These are phyloP conservation scores for Orthonevra nobilis DNA, from an alignment of 2,888 invertebrate genomes.

Conservation along the genomic window DNA sequence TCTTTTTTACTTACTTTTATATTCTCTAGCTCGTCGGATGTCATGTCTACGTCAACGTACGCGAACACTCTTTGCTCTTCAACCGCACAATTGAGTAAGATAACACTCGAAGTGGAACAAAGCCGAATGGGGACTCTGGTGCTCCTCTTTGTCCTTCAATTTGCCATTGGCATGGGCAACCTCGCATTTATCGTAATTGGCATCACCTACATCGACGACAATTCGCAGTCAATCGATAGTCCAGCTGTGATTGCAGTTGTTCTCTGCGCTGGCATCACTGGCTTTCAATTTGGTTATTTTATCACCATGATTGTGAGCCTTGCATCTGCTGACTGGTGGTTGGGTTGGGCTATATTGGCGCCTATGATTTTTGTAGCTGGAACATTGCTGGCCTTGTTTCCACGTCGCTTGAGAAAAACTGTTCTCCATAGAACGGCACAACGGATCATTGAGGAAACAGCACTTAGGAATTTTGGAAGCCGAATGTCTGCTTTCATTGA, in stretches of 20 bases:
- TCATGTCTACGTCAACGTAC: slow-evolving; percentile 65
- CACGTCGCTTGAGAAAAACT: slow-evolving; percentile 81
- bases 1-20: no score
- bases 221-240: slow-evolving; percentile 81
- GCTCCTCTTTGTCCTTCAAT: slow-evolving; percentile 81
- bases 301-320: slow-evolving; percentile 77
- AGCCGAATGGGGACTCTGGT: slow-evolving; percentile 78
- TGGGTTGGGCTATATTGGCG: slow-evolving; percentile 82
- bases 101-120: slow-evolving; percentile 73
- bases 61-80: slow-evolving; percentile 73
- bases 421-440: slow-evolving; percentile 82
- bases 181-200: slow-evolving; percentile 82
- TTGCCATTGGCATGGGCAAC: slow-evolving; percentile 80
- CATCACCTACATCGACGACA: slow-evolving; percentile 84
- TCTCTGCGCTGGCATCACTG: slow-evolving; percentile 77
- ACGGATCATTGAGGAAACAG: slow-evolving; percentile 81
- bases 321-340: slow-evolving; percentile 78
- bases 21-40: slow-evolving; percentile 54
- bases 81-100: slow-evolving; percentile 69
- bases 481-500: slow-evolving; percentile 77
- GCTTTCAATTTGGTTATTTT: slow-evolving; percentile 78
- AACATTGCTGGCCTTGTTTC: slow-evolving; percentile 82
- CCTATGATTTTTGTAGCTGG: slow-evolving; percentile 80
- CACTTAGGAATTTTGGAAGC: slow-evolving; percentile 74
- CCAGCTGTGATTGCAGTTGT: slow-evolving; percentile 80